These are phyloP conservation scores for Bombus fervidus DNA, from an alignment of 1,140 invertebrate species.

Conservation along the genomic window DNA sequence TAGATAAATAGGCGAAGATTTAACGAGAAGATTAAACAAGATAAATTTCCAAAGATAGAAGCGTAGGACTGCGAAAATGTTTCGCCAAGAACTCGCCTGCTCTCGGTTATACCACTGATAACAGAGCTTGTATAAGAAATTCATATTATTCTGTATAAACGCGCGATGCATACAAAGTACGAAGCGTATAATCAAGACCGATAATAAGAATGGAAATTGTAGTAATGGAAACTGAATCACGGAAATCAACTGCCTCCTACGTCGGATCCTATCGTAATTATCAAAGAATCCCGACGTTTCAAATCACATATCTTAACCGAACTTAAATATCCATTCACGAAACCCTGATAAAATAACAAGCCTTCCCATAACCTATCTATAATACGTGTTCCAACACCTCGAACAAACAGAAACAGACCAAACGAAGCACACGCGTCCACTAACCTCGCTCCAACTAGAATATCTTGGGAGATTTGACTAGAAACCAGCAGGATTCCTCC, in stretches of 20 bases:
- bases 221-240: not conserved
- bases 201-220: not conserved
- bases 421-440: not conserved
- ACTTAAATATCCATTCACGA: not conserved
- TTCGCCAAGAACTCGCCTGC: no score
- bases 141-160: not conserved
- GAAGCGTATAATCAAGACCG: not conserved
- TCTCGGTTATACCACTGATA: not conserved
- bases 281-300: not conserved
- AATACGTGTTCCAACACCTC: not conserved
- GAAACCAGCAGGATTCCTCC: not conserved
- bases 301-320: not conserved
- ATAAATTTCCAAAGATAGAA: no score
- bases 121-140: not conserved
- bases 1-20: no score
- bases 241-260: not conserved
- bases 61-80: no score
- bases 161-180: not conserved
- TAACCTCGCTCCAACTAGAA: no score
- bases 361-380: not conserved
- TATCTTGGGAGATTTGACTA: no score
- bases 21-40: no score
- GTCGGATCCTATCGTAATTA: not conserved
- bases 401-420: not conserved
- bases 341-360: not conserved